Evolutionary conservation across 2,797 vertebrate genomes (phyloP), one percentile per base, ranked within the genome.

Genomic region (Anas capensis): DNA sequence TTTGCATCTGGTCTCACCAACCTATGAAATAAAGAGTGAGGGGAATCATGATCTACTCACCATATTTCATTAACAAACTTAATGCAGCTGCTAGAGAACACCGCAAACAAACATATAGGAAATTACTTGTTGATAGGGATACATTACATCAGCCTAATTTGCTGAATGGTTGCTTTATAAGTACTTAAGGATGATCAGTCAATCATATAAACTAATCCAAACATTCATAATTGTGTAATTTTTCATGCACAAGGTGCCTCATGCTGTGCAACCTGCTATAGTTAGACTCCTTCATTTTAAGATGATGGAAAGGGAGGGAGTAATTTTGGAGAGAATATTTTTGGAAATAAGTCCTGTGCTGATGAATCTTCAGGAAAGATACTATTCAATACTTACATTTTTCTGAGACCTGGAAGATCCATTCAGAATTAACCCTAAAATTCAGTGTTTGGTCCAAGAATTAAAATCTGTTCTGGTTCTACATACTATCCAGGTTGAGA

Each of bases 1-100:
- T 98, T 99, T 99, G 97, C 99, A 99, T 96, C 99, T 98, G 24
- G 98, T 99, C 97, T 99, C 99, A 31, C 98, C 99, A 97, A 99
- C 99, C 99, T 99, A 97, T 58, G 79, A 91, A 97, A 95, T 85
- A 97, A 95, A 96, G 40, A 97, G 70, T 66, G 82, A 94, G 80
- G 62, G 54, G 90, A 94, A 93, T 94, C 42, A 93, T 11, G 53
- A 86, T 82, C 14, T 76, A 48, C 76, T 92, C 61, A 71, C 54
- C 76, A 16, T 42, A 71, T 92, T 89, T 95, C 58, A 85, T 60
- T 86, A 85, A 71, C 34, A 85, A 96, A 82, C 48, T 71, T 78
- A 78, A 94, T 75, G 78, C 88, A 94, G 77, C 73, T 96, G 91
- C 68, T 86, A 95, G 44, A 91, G 91, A 96, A 90, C 27, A 77